Evolutionary conservation across 2,113 vertebrate genomes (phyloP), one percentile per base, ranked within the genome.

Genomic region (Eurypyga helias): DNA sequence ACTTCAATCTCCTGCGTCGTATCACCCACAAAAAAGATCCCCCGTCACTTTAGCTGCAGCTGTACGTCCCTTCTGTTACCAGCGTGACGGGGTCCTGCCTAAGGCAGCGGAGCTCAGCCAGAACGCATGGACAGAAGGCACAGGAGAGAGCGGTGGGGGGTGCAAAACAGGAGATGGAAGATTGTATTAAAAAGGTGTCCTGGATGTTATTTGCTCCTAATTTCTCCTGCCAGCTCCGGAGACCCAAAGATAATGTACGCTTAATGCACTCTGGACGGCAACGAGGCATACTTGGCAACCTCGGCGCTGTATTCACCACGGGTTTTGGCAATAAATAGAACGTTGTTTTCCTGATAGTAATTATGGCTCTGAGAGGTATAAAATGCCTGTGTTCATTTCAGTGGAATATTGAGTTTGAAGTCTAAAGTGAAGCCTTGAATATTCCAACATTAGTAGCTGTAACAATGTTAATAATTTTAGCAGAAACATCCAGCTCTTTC

Each of bases 401-500:
- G 31, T 51, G 41, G 58, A 93, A 87, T 76, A 87, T 76, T 41
- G 49, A 62, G 26, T 48, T 61, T 82, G 64, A 94, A 91, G 45
- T 52, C 77, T 83, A 45, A 93, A 92, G 29, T 14, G 31, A 90
- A 93, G 49, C 36, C 55, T 86, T 89, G n/a, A 54, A 38, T 58
- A 70, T 83, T 89, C 73, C 83, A 80, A 57, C 26, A 29, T 65
- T 76, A 55, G 45, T 36, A 85, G 38, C 36, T 82, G 29, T 80
- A 75, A 62, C 17, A 41, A 10, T 45, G 41, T 49, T 91, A 93
- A 91, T 80, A 83, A 93, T 94, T 85, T 93, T 94, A 88, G 75
- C 81, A 95, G 87, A 83, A 85, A 57, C 41, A 36, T 76, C 21
- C 49, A 65, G 66, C 13, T 94, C 61, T 80, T 90, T 88, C 2